Evolutionary conservation across 2,888 invertebrate genomes (phyloP).

Genomic region (Andrena flavipes): DNA sequence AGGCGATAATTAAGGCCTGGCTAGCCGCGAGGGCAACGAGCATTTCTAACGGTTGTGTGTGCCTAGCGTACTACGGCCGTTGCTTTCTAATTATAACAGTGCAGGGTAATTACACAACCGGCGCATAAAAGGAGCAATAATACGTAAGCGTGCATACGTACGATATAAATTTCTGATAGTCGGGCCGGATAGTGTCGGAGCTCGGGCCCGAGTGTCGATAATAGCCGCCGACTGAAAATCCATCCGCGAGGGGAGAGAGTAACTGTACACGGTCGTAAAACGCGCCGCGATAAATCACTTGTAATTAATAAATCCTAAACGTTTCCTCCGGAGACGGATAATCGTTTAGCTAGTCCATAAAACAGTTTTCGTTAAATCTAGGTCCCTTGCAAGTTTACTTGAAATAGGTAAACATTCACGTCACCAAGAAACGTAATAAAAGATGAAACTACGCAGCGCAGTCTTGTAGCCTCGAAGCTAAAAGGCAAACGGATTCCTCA

Average conservation of each 20-base stretch:
- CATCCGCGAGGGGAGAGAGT: conserved; percentile 9
- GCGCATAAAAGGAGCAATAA: conserved; percentile 62
- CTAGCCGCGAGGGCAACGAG: conserved; percentile 29
- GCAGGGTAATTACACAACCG: conserved; percentile 64
- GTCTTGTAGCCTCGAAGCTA: too few species aligned
- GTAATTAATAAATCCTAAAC: conserved; percentile 59
- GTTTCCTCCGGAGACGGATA: conserved; percentile 30
- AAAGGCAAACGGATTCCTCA: too few species aligned
- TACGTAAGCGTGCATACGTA: conserved; percentile 43
- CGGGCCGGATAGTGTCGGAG: conserved; percentile 24
- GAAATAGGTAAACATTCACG: neutral
- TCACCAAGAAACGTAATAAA: too few species aligned
- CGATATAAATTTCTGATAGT: conserved; percentile 67
- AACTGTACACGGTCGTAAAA: conserved; percentile 50
- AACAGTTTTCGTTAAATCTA: neutral
- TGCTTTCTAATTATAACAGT: conserved; percentile 71
- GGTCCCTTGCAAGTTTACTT: neutral
- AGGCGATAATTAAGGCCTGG: conserved; percentile 60
- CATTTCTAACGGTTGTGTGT: conserved; percentile 58
- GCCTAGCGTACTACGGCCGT: conserved; percentile 46
- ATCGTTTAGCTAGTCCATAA: conserved; percentile 4
- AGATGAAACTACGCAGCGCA: too few species aligned
- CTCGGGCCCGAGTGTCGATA: conserved; percentile 33
- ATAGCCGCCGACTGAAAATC: conserved; percentile 51
- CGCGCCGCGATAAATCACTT: conserved; percentile 58